phyloP scores from a whole-genome alignment of 2,888 invertebrate species.

The Ecliptopera silaceata region DNA sequence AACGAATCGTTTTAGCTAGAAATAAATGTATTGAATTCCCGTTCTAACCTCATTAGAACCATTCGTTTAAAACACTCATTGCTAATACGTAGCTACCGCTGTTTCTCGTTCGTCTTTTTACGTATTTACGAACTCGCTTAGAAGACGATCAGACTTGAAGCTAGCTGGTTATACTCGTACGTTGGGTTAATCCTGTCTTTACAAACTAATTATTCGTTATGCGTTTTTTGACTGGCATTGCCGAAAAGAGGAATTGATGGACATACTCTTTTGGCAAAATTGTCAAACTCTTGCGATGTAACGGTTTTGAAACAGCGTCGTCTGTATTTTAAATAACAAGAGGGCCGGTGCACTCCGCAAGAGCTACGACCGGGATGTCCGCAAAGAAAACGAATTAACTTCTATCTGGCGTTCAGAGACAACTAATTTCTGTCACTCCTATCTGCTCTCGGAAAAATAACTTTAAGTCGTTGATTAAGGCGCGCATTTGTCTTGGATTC shows the following conservation, averaged over 20 bases:
- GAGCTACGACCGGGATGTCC: slow-evolving; percentile 24
- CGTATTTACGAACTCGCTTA: no score
- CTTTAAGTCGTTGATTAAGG: slow-evolving; percentile 42
- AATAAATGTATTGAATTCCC: slow-evolving; percentile 1
- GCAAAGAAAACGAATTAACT: slow-evolving; percentile 34
- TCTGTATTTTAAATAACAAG: slow-evolving; percentile 2
- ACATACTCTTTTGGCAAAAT: no score
- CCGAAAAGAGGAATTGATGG: no score
- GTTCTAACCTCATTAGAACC: slow-evolving; percentile 1
- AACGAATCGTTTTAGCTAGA: not conserved
- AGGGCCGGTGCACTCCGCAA: slow-evolving; percentile 11
- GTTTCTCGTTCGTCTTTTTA: no score
- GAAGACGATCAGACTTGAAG: no score
- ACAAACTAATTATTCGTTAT: no score
- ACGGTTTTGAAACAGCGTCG: not conserved
- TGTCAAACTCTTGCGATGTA: no score
- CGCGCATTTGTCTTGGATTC: slow-evolving; percentile 35
- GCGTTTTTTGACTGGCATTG: no score
- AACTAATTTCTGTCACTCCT: slow-evolving; percentile 34
- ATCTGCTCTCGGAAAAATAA: slow-evolving; percentile 38
- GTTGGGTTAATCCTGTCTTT: no score
- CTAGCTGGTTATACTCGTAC: no score
- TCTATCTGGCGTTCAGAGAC: slow-evolving; percentile 30
- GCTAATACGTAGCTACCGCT: not conserved
- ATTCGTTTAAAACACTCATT: not conserved